phyloP scores from a whole-genome alignment of 2,888 invertebrate genomes.

The Andrena camellia region DNA sequence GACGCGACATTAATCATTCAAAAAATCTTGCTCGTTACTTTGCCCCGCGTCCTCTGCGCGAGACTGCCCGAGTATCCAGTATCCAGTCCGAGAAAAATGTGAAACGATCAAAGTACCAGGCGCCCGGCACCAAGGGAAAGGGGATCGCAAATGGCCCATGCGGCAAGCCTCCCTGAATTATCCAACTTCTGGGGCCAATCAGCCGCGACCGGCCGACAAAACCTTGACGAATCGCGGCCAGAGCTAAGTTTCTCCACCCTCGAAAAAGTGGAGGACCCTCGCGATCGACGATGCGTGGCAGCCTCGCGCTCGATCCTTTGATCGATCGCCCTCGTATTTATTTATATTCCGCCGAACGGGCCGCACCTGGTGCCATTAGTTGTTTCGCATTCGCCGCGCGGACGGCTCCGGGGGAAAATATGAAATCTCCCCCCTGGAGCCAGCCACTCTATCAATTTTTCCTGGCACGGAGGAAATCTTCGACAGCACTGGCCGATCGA shows the following conservation, averaged over 20 bases:
- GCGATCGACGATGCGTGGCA: conserved; percentile 70
- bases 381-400: conserved; percentile 64
- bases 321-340: conserved; percentile 78
- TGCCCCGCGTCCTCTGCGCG: not conserved
- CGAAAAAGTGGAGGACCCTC: conserved; percentile 33
- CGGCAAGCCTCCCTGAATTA: conserved; percentile 24
- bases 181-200: conserved; percentile 22
- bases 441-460: conserved; percentile 71
- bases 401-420: conserved; percentile 53
- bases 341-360: conserved; percentile 76
- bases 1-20: conserved; percentile 58
- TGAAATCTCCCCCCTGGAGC: conserved; percentile 48
- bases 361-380: conserved; percentile 76
- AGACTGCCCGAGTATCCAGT: conserved; percentile 18
- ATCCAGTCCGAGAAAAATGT: not conserved
- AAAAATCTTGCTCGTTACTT: conserved; percentile 45
- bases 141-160: not conserved
- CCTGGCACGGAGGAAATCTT: conserved; percentile 60
- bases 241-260: not conserved
- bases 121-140: not conserved
- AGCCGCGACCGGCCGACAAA: conserved; percentile 47
- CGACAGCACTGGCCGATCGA: conserved; percentile 51
- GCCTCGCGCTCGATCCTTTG: conserved; percentile 71
- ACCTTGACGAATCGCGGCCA: conserved; percentile 49
- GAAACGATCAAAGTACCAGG: not conserved